Conservation (phyloP, 2,113 vertebrate genomes). For the Dasyurus viverrinus region DNA sequence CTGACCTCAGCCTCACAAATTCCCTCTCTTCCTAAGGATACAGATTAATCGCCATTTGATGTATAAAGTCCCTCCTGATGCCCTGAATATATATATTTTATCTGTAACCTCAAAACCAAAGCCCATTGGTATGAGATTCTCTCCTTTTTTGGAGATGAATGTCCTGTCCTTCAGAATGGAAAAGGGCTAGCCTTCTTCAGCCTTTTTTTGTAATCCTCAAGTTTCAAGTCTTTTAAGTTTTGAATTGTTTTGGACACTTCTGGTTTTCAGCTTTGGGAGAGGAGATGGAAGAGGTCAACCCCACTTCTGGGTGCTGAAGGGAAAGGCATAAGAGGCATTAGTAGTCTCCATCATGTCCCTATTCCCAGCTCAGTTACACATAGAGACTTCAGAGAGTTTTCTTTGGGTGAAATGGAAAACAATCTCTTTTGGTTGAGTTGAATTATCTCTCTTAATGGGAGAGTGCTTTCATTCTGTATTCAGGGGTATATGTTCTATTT, state of each 20-base stretch:
- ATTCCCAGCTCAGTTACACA: background rate
- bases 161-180: background rate
- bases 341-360: background rate
- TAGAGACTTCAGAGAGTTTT: too few relatives aligned
- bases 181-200: background rate
- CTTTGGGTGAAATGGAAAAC: background rate
- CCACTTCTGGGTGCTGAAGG: background rate
- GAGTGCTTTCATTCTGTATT: background rate
- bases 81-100: too few relatives aligned
- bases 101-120: background rate
- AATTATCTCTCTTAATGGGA: background rate
- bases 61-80: background rate
- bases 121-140: background rate
- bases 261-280: background rate
- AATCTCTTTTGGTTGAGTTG: background rate
- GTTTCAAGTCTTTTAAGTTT: background rate
- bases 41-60: background rate
- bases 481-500: background rate
- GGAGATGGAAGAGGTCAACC: background rate
- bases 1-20: background rate
- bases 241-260: background rate
- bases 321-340: background rate
- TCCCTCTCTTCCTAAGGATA: background rate
- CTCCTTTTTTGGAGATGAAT: background rate
- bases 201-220: background rate